A percentile compares a stretch with the other conserved stretches of the same genome.
These are phyloP conservation scores for Leucozona laternaria DNA, from an alignment of 2,888 invertebrate genomes.

Conservation along the genomic window DNA sequence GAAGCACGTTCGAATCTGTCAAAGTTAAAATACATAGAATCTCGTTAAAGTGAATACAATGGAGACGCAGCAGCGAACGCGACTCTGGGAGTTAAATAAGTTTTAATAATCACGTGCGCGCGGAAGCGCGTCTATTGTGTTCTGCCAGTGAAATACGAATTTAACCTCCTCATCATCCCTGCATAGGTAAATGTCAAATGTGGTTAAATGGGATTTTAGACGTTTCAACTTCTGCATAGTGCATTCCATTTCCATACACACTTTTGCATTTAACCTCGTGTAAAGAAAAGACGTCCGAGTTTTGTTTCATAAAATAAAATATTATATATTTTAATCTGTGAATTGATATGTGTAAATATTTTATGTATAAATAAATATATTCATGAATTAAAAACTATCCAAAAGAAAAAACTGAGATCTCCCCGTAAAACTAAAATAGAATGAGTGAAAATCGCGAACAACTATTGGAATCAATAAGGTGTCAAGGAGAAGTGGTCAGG, in stretches of 20 bases:
- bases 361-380: neutral
- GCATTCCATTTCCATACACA: neutral
- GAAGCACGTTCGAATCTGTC: no score
- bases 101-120: no score
- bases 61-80: no score
- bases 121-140: no score
- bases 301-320: slow-evolving; percentile 3
- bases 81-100: no score
- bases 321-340: neutral
- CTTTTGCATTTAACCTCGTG: slow-evolving; percentile 67
- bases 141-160: no score
- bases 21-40: no score
- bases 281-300: slow-evolving; percentile 49
- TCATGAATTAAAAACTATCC: slow-evolving; percentile 51
- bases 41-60: no score
- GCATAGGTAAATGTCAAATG: slow-evolving; percentile 39
- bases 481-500: slow-evolving; percentile 92
- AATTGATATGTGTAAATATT: slow-evolving; percentile 13
- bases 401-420: slow-evolving; percentile 33
- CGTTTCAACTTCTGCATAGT: slow-evolving; percentile 10
- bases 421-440: slow-evolving; percentile 64
- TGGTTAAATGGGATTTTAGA: neutral
- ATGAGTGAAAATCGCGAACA: slow-evolving; percentile 85
- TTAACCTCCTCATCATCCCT: neutral
- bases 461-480: slow-evolving; percentile 86